Evolutionary conservation across 2,113 vertebrate genomes (phyloP).

Genomic region (Gasterosteus aculeatus): DNA sequence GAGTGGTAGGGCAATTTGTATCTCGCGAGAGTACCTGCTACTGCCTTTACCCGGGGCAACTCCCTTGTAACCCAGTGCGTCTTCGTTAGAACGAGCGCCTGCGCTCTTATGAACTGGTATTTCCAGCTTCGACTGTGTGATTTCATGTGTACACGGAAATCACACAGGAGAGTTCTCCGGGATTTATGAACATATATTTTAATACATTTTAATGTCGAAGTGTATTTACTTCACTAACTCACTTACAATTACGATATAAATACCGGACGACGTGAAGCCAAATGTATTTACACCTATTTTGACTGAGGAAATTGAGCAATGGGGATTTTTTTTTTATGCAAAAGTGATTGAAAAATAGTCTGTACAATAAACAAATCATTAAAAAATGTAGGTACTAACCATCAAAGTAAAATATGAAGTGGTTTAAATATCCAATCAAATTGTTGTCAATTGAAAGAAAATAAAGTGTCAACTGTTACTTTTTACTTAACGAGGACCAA

Average conservation of each 20-base stretch:
- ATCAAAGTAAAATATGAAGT: constrained; percentile 23
- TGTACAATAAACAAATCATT: constrained; percentile 39
- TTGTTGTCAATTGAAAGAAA: neutral
- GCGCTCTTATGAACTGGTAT: neutral
- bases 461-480: constrained; percentile 20
- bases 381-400: constrained; percentile 36
- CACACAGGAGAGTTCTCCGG: constrained; percentile 25
- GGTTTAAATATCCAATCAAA: constrained; percentile 3
- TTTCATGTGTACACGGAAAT: constrained; percentile 46
- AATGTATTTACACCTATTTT: constrained; percentile 13
- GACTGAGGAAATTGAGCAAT: neutral
- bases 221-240: constrained; percentile 27
- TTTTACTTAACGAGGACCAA: neutral
- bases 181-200: constrained; percentile 65
- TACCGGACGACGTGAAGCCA: constrained; percentile 39
- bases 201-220: constrained; percentile 56
- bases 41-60: constrained; percentile 56
- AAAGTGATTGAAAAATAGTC: constrained; percentile 47
- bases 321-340: constrained; percentile 19
- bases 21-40: constrained; percentile 80
- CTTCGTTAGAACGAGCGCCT: neutral
- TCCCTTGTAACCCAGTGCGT: constrained; percentile 55
- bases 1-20: constrained; percentile 67
- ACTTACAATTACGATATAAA: constrained; percentile 26
- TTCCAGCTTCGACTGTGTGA: constrained; percentile 2